Evolutionary conservation across 2,113 vertebrate genomes (phyloP).

Genomic region (Marmota monax): DNA sequence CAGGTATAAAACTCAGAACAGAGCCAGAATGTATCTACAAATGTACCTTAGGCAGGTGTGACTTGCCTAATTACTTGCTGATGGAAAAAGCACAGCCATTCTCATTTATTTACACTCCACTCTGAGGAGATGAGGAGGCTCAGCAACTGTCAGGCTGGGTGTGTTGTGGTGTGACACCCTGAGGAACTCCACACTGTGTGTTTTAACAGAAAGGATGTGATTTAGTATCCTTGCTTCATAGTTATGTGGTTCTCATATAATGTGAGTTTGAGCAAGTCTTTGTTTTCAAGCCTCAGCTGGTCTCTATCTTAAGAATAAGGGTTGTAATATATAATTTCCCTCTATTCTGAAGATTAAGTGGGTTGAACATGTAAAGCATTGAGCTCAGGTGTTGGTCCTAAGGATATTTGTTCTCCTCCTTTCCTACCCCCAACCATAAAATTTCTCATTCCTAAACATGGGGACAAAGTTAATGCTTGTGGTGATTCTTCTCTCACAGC

Average conservation of each 20-base stretch:
- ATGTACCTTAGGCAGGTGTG: conserved; percentile 41
- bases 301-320: not conserved
- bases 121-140: not conserved
- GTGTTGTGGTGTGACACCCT: not conserved
- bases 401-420: not conserved
- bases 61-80: conserved; percentile 45
- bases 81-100: conserved; percentile 9
- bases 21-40: conserved; percentile 42
- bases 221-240: not conserved
- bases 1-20: conserved; percentile 48
- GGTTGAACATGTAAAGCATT: not conserved
- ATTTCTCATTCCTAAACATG: not conserved
- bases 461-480: not conserved
- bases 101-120: conserved; percentile 16
- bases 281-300: not conserved
- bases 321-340: not conserved
- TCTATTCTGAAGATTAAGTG: not conserved
- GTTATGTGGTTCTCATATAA: not conserved
- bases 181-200: not conserved
- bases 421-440: not conserved
- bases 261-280: not conserved
- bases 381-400: not conserved
- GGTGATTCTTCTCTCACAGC: not conserved
- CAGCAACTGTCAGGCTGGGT: not conserved
- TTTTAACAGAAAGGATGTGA: not conserved